Percentiles rank a stretch among this genome's conserved stretches.
phyloP scores from a whole-genome alignment of 1,140 invertebrate species.

The Lucilia sericata region DNA sequence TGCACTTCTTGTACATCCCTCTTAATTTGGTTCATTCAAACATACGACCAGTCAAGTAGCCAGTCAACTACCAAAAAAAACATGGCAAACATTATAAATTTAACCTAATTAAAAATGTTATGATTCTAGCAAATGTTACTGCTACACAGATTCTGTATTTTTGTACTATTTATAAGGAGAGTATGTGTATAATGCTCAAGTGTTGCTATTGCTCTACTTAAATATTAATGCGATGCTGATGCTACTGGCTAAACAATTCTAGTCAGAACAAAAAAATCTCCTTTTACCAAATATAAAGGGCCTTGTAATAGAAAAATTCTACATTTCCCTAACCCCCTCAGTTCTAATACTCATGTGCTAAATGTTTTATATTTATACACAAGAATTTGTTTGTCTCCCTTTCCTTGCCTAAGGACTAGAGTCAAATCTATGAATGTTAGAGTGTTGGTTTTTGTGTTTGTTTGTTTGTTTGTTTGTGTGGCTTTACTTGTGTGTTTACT shows the following conservation, averaged over 20 bases:
- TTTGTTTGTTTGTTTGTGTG: not conserved
- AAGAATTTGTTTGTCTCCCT: not conserved
- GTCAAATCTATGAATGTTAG: too few species aligned
- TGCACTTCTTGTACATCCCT: too few species aligned
- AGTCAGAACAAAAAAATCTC: not conserved
- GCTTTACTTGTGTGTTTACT: not conserved
- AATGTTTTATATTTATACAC: not conserved
- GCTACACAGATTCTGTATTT: not conserved
- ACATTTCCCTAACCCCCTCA: not conserved
- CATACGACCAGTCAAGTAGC: not conserved
- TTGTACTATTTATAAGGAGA: too few species aligned
- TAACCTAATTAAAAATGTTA: slow-evolving; percentile 39
- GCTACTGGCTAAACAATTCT: not conserved
- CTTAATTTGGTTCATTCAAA: not conserved
- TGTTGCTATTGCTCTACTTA: not conserved
- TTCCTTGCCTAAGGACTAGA: not conserved
- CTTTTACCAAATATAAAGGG: not conserved
- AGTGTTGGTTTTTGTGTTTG: not conserved
- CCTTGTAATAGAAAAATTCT: too few species aligned
- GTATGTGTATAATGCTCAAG: too few species aligned
- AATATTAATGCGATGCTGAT: not conserved
- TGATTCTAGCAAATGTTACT: slow-evolving; percentile 33
- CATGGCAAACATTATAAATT: slow-evolving; percentile 20
- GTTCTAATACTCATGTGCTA: not conserved
- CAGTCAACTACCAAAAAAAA: not conserved